Percentiles rank a stretch among this genome's conserved stretches.
phyloP scores from a whole-genome alignment of 2,113 vertebrate genomes.

The human (Homo sapiens) region DNA sequence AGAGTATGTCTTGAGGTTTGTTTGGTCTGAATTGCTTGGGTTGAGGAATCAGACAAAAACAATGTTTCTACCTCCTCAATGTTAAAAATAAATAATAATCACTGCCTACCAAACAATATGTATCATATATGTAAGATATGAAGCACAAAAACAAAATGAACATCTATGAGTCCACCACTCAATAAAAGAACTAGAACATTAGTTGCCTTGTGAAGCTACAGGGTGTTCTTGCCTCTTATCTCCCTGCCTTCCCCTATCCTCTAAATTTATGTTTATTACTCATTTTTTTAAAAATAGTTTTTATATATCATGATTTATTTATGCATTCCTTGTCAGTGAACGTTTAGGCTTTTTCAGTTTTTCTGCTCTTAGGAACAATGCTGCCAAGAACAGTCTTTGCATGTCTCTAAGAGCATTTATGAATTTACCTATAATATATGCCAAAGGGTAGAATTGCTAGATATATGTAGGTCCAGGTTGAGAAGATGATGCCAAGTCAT shows the following conservation, averaged over 20 bases:
- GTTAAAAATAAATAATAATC: conserved; percentile 9
- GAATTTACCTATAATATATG: neutral
- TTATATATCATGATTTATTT: neutral
- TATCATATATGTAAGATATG: neutral
- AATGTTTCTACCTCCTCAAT: neutral
- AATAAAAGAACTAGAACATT: neutral
- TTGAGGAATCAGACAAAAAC: neutral
- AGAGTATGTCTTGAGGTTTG: neutral
- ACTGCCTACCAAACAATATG: neutral
- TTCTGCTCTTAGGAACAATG: neutral
- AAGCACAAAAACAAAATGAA: neutral
- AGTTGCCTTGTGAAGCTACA: neutral
- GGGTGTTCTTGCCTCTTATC: neutral
- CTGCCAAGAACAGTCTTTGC: neutral
- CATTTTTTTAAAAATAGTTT: neutral
- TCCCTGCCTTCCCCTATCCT: neutral
- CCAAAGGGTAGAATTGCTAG: neutral
- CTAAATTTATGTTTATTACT: neutral
- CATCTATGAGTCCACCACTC: neutral
- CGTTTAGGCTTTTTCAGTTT: neutral
- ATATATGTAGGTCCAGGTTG: neutral
- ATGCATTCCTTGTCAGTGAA: neutral
- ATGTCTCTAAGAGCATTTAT: neutral
- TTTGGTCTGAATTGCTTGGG: neutral
- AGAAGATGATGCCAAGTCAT: neutral